Evolutionary conservation across 2,113 vertebrate species (phyloP).

Genomic region (Lophius piscatorius): DNA sequence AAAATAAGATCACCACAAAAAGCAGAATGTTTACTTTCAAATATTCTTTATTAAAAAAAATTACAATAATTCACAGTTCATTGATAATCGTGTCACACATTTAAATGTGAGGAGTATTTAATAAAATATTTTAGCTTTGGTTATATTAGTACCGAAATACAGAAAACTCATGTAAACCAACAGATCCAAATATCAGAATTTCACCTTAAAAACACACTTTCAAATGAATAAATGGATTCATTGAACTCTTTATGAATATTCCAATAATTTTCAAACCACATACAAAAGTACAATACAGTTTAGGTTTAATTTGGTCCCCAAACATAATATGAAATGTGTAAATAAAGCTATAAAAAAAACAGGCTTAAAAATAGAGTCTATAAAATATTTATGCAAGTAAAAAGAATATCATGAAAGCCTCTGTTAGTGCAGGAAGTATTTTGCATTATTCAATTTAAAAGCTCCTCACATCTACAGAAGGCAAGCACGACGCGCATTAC

Average conservation of each 20-base stretch:
- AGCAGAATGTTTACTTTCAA: conserved; percentile 21
- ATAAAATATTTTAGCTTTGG: conserved; percentile 60
- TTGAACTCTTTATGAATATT: conserved; percentile 14
- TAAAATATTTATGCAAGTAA: conserved; percentile 52
- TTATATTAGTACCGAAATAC: conserved; percentile 54
- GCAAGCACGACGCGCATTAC: conserved; percentile 32
- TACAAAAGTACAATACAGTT: conserved; percentile 33
- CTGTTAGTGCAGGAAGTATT: conserved; percentile 53
- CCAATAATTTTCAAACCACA: conserved; percentile 21
- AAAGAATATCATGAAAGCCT: conserved; percentile 42
- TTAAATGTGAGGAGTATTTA: conserved; percentile 41
- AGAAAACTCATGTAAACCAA: conserved; percentile 33
- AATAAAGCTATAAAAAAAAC: conserved; percentile 40
- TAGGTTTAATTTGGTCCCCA: conserved; percentile 25
- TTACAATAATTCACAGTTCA: conserved; percentile 76
- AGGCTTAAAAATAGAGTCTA: conserved; percentile 45
- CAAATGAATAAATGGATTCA: too few species aligned
- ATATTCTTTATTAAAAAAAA: conserved; percentile 70
- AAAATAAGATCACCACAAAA: background rate
- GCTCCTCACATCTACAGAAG: conserved; percentile 22
- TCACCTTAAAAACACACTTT: conserved; percentile 3
- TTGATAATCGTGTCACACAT: conserved; percentile 61
- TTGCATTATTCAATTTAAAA: conserved; percentile 50
- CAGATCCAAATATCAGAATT: conserved; percentile 15
- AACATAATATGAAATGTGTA: conserved; percentile 15